These are phyloP conservation scores for Brachionus rubens DNA, from an alignment of 1,140 invertebrate genomes.

Conservation along the genomic window DNA sequence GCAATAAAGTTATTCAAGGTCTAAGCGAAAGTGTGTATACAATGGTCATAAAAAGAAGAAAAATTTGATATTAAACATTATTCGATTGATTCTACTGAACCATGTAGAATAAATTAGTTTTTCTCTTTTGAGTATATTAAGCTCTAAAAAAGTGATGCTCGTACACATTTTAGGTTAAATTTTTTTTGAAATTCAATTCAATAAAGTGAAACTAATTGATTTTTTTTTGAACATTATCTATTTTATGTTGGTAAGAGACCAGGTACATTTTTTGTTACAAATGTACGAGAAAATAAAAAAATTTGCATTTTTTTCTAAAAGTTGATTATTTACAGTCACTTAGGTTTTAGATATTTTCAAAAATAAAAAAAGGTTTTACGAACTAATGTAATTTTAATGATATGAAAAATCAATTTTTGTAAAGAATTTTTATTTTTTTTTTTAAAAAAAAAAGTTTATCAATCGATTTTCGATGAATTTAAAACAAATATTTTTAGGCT, in stretches of 20 bases:
- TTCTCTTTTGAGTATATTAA: neutral
- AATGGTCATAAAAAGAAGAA: neutral
- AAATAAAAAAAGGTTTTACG: too few relatives aligned
- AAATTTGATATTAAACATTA: neutral
- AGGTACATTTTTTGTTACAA: neutral
- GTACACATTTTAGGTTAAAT: neutral
- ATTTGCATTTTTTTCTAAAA: neutral
- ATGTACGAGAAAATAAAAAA: neutral
- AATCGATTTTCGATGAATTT: too few relatives aligned
- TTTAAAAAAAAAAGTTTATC: too few relatives aligned
- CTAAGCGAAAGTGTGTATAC: conserved; percentile 28
- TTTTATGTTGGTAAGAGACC: neutral
- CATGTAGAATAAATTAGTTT: neutral
- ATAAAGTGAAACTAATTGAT: conserved; percentile 38
- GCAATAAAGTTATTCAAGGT: conserved; percentile 10
- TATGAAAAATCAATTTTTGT: conserved; percentile 10
- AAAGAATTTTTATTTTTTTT: neutral
- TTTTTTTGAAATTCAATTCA: conserved; percentile 3
- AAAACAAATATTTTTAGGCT: too few relatives aligned
- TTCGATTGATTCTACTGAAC: conserved; percentile 34
- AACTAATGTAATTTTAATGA: conserved; percentile 3
- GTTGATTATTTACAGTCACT: conserved; percentile 1
- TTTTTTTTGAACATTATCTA: conserved; percentile 9
- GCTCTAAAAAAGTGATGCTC: neutral
- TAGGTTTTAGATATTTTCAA: neutral